Conservation (phyloP, 2,113 vertebrate genomes). For the Garra rufa region DNA sequence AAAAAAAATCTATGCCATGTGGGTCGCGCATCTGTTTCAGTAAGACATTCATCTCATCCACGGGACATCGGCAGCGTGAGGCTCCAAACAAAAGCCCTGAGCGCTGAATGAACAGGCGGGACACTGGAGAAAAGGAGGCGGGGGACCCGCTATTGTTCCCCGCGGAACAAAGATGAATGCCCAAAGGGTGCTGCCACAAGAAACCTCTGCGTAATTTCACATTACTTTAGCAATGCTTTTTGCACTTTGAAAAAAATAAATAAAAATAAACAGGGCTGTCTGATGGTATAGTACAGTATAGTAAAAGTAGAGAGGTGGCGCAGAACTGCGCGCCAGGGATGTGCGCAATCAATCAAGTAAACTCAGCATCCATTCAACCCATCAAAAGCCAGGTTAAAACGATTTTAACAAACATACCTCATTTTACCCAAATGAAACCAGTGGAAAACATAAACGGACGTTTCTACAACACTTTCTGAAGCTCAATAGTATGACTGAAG, state of each 20-base stretch:
- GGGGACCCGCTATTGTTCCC: slow-evolving; percentile 73
- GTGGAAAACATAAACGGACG: neutral
- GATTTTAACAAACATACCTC: neutral
- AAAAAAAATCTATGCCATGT: neutral
- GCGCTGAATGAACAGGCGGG: slow-evolving; percentile 46
- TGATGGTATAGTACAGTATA: neutral
- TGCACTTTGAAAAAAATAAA: neutral
- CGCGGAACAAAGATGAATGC: slow-evolving; percentile 77
- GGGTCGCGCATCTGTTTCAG: slow-evolving; percentile 15
- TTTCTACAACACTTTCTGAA: neutral
- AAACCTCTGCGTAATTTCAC: neutral
- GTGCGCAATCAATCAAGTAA: slow-evolving; percentile 17
- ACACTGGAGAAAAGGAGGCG: slow-evolving; percentile 56
- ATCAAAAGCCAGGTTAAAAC: neutral
- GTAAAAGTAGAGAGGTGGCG: neutral
- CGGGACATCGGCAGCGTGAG: slow-evolving; percentile 60
- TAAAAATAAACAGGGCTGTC: too few relatives aligned
- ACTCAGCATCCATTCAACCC: slow-evolving; percentile 24
- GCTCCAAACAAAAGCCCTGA: slow-evolving; percentile 58
- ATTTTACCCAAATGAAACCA: too few relatives aligned
- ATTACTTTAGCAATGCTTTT: neutral
- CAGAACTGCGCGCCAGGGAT: neutral
- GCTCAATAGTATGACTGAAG: neutral
- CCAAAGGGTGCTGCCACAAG: neutral
- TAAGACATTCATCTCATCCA: slow-evolving; percentile 49